Evolutionary conservation across 2,888 invertebrate species (phyloP).

Genomic region (Volucella bombylans): DNA sequence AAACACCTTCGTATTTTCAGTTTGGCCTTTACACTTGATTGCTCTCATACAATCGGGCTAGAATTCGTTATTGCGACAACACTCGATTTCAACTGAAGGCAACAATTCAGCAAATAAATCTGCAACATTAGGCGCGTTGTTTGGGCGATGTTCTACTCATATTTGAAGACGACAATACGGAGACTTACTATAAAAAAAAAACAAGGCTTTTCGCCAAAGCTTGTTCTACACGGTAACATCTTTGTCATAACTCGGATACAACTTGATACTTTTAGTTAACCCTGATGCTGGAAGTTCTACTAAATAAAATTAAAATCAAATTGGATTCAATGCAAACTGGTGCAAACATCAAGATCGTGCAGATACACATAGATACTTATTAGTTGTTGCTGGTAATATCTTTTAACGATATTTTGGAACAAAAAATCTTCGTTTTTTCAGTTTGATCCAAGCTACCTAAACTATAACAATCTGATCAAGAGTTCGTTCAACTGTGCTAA

Average conservation of each 20-base stretch:
- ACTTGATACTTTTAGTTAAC: constrained; percentile 44
- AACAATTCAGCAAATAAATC: too few relatives aligned
- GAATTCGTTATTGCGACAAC: too few relatives aligned
- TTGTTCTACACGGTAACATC: constrained; percentile 31
- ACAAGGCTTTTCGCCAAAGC: neutral
- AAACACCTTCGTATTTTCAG: constrained; percentile 48
- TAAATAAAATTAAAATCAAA: neutral
- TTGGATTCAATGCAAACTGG: constrained; percentile 7
- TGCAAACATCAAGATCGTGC: constrained; percentile 25
- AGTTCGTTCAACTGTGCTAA: constrained; percentile 1
- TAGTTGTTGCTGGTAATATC: constrained; percentile 47
- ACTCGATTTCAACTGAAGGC: too few relatives aligned
- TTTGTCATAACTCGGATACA: constrained; percentile 29
- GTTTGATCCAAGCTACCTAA: constrained; percentile 30
- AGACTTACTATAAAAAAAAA: too few relatives aligned
- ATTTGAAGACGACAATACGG: too few relatives aligned
- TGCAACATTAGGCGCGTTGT: too few relatives aligned
- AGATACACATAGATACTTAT: neutral
- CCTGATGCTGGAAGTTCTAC: constrained; percentile 9
- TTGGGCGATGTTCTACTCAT: too few relatives aligned
- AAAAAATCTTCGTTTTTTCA: constrained; percentile 63
- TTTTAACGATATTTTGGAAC: constrained; percentile 48
- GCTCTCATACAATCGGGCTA: too few relatives aligned
- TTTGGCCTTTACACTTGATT: constrained; percentile 7
- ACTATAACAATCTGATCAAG: constrained; percentile 17